A percentile compares a stretch with the other conserved stretches of the same genome.
These are phyloP conservation scores for Riparia riparia DNA, from an alignment of 2,113 vertebrate species.

Conservation along the genomic window DNA sequence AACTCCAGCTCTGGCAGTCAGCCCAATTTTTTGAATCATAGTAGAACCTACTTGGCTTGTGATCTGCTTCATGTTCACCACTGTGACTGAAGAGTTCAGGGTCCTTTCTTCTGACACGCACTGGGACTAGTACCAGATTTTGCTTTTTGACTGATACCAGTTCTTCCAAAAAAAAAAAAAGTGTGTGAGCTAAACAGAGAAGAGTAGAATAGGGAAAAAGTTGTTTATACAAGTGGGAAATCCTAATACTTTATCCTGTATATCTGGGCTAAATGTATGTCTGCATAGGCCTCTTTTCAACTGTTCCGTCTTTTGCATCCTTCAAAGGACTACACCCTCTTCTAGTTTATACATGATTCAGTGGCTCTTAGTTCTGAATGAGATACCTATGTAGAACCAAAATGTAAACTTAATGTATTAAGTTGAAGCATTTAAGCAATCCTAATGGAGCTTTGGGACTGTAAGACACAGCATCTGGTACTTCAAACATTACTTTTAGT, in stretches of 20 bases:
- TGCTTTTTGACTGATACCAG: not conserved
- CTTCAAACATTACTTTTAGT: not conserved
- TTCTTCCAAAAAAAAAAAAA: not conserved
- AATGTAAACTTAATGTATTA: not conserved
- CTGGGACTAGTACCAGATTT: not conserved
- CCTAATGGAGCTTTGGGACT: not conserved
- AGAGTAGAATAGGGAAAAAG: not conserved
- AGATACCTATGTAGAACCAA: not conserved
- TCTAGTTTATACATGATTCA: not conserved
- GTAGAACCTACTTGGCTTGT: not conserved
- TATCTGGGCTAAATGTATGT: not conserved
- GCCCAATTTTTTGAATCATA: not conserved
- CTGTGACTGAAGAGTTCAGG: not conserved
- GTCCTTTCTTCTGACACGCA: not conserved
- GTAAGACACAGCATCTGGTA: not conserved
- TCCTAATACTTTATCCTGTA: not conserved
- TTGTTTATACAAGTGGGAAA: not conserved
- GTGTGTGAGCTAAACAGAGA: not conserved
- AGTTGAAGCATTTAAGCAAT: not conserved
- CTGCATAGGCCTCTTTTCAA: not conserved
- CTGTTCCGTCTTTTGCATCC: not conserved
- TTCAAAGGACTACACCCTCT: not conserved
- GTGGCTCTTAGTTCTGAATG: not conserved
- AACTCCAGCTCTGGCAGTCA: not conserved
- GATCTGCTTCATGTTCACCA: not conserved